Percentiles rank a stretch among this genome's conserved stretches.
Conservation (phyloP, 2,888 invertebrate genomes). For the Macrosoma leucophasiata region DNA sequence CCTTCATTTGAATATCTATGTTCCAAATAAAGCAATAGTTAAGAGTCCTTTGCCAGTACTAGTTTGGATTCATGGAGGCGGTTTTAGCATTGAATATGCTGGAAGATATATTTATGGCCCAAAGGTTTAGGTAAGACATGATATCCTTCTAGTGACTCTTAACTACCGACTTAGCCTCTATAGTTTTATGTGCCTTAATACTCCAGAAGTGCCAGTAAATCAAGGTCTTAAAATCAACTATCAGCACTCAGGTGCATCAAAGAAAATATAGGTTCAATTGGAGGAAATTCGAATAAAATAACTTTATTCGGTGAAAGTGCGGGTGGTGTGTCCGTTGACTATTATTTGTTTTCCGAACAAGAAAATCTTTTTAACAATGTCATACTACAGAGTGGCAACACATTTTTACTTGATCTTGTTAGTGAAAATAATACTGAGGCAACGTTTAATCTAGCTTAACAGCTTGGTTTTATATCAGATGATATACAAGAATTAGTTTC, state of each 20-base stretch:
- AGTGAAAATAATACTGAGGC: slow-evolving; percentile 22
- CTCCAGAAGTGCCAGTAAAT: slow-evolving; percentile 35
- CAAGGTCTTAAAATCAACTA: slow-evolving; percentile 36
- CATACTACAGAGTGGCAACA: slow-evolving; percentile 35
- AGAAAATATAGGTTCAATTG: slow-evolving; percentile 34
- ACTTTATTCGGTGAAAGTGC: slow-evolving; percentile 38
- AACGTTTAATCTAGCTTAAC: slow-evolving; percentile 30
- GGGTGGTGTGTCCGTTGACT: slow-evolving; percentile 30
- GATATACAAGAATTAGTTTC: slow-evolving; percentile 28
- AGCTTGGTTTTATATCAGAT: slow-evolving; percentile 30
- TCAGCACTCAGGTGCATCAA: slow-evolving; percentile 36
- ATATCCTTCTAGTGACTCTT: slow-evolving; percentile 32
- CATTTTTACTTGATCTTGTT: slow-evolving; percentile 23
- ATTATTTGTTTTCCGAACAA: slow-evolving; percentile 28
- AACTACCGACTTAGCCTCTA: slow-evolving; percentile 36
- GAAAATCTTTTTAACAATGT: slow-evolving; percentile 32
- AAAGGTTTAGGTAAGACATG: slow-evolving; percentile 30
- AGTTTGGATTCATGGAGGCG: slow-evolving; percentile 57
- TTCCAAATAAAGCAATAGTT: slow-evolving; percentile 44
- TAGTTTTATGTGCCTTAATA: slow-evolving; percentile 35
- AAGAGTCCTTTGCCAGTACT: slow-evolving; percentile 38
- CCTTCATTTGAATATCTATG: slow-evolving; percentile 77
- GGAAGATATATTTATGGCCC: slow-evolving; percentile 35
- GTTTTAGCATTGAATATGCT: slow-evolving; percentile 40
- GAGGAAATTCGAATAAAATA: slow-evolving; percentile 32